Percentiles rank a stretch among this genome's conserved stretches.
phyloP scores from a whole-genome alignment of 2,113 vertebrate species.

The Coracopsis vasa region DNA sequence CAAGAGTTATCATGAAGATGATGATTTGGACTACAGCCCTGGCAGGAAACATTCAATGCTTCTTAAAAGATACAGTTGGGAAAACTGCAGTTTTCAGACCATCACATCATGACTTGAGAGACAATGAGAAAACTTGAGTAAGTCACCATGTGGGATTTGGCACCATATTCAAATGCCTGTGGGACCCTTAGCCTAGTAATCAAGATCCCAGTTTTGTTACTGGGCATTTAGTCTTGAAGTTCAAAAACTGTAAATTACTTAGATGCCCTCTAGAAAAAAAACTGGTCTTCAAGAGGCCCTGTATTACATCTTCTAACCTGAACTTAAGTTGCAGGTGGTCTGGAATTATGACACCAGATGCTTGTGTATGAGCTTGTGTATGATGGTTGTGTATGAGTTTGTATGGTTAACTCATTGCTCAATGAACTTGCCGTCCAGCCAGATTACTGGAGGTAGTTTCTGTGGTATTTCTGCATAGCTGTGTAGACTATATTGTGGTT shows the following conservation, averaged over 20 bases:
- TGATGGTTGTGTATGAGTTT: not conserved
- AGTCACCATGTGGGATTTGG: not conserved
- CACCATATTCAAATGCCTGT: not conserved
- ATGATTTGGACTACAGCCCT: not conserved
- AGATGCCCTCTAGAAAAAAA: not conserved
- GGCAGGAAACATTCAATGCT: not conserved
- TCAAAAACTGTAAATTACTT: not conserved
- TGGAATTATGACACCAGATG: not conserved
- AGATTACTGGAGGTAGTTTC: not conserved
- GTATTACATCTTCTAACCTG: not conserved
- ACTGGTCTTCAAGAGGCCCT: fast-evolving
- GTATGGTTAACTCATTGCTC: not conserved
- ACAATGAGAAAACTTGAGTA: not conserved
- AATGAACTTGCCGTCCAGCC: not conserved
- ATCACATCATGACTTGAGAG: not conserved
- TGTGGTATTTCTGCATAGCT: not conserved
- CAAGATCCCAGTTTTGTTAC: not conserved
- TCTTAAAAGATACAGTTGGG: not conserved
- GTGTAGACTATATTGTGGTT: not conserved
- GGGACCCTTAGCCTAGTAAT: not conserved
- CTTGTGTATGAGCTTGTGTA: not conserved
- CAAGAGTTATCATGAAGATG: not conserved
- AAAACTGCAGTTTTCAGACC: not conserved
- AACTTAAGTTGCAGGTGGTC: not conserved
- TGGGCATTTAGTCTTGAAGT: not conserved